Conservation (phyloP, 2,113 vertebrate genomes). For the Terrapene triunguis region DNA sequence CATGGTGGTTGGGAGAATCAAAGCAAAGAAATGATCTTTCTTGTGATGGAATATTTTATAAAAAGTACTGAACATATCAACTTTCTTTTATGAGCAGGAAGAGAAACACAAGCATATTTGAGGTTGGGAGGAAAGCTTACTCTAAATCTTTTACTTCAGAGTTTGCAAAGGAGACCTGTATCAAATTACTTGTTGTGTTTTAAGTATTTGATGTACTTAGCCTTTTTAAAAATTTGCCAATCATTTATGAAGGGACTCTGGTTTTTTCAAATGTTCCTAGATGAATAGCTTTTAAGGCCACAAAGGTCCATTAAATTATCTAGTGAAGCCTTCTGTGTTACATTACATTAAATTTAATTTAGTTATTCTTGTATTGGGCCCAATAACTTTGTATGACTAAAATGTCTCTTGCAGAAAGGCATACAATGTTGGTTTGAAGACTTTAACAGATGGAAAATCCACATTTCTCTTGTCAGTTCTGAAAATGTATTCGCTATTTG, state of each 20-base stretch:
- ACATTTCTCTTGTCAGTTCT: not conserved
- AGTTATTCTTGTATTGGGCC: not conserved
- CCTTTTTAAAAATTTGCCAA: not conserved
- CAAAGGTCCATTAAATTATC: not conserved
- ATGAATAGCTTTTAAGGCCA: not conserved
- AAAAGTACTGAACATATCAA: not conserved
- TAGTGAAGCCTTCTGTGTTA: not conserved
- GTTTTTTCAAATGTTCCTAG: not conserved
- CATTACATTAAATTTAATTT: not conserved
- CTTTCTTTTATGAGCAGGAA: not conserved
- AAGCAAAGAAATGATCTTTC: not conserved
- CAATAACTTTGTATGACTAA: not conserved
- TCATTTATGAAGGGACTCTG: not conserved
- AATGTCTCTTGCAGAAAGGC: not conserved
- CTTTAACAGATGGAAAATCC: accelerated
- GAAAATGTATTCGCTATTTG: not conserved
- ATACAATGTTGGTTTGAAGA: not conserved
- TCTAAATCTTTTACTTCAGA: not conserved
- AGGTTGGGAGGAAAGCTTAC: not conserved
- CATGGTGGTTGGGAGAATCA: not conserved
- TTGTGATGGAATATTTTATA: not conserved
- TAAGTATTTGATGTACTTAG: not conserved
- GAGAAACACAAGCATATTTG: not conserved
- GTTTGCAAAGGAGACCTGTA: not conserved
- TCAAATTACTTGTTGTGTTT: not conserved